Conservation (phyloP, 2,113 vertebrate genomes). For the Sorex fumeus region DNA sequence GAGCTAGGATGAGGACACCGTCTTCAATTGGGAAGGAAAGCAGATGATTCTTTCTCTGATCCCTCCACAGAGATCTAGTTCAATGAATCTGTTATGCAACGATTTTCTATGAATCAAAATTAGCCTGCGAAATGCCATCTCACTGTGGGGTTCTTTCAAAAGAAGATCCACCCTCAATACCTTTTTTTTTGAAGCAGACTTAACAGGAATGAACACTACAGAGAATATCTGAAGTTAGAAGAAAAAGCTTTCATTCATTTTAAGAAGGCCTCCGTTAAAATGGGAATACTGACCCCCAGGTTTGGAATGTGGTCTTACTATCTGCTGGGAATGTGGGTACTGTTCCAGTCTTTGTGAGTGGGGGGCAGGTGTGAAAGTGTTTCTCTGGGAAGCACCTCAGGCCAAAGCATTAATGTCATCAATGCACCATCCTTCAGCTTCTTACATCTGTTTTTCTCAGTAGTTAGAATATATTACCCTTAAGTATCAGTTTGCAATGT, state of each 20-base stretch:
- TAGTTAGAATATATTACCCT: not conserved
- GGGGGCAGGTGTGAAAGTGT: too few species aligned
- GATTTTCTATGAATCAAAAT: constrained; percentile 78
- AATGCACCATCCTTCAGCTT: not conserved
- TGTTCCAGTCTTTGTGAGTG: too few species aligned
- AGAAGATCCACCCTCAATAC: constrained; percentile 52
- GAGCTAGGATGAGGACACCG: not conserved
- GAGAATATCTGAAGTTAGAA: not conserved
- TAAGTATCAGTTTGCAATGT: not conserved
- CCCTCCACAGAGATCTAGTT: constrained; percentile 51
- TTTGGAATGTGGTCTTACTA: constrained; percentile 29
- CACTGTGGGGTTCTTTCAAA: constrained; percentile 36
- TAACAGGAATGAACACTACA: constrained; percentile 27
- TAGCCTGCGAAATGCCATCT: constrained; percentile 75
- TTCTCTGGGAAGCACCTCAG: not conserved
- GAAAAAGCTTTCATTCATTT: constrained; percentile 41
- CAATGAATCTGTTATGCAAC: constrained; percentile 76
- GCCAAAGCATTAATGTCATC: not conserved
- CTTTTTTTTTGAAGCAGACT: constrained; percentile 62
- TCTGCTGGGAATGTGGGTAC: not conserved
- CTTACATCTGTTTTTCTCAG: not conserved
- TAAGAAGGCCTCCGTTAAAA: not conserved
- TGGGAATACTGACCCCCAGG: not conserved
- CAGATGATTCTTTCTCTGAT: not conserved
- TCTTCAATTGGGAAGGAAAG: not conserved